Evolutionary conservation across 2,888 invertebrate genomes (phyloP).

Genomic region (Heteropelma amictum): DNA sequence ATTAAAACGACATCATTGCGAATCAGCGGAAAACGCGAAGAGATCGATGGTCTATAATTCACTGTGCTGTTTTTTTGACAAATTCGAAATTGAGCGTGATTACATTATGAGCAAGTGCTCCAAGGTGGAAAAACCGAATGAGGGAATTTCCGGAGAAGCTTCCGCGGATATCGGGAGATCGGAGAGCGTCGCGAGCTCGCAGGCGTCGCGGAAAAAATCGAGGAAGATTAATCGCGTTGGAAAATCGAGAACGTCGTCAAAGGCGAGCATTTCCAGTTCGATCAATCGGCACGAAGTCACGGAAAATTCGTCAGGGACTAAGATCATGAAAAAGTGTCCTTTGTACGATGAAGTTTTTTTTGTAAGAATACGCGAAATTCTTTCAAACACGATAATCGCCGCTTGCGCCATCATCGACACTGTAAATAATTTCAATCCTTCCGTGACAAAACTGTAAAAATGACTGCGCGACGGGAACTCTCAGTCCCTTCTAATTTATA

Average conservation of each 20-base stretch:
- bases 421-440: slow-evolving; percentile 58
- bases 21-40: slow-evolving; percentile 32
- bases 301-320: background rate
- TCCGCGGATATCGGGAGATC: slow-evolving; percentile 23
- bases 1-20: slow-evolving; percentile 43
- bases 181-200: background rate
- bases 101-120: slow-evolving; percentile 36
- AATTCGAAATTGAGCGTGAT: slow-evolving; percentile 64
- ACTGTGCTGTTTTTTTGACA: slow-evolving; percentile 61
- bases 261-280: slow-evolving; percentile 12
- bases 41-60: slow-evolving; percentile 57
- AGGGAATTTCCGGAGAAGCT: background rate
- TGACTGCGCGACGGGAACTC: too few species aligned
- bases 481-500: too few species aligned
- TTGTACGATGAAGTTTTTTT: slow-evolving; percentile 64
- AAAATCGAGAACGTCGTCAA: slow-evolving; percentile 7
- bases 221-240: background rate
- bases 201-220: slow-evolving; percentile 14
- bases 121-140: background rate
- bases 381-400: slow-evolving; percentile 58
- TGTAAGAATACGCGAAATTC: slow-evolving; percentile 59
- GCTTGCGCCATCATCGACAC: slow-evolving; percentile 63
- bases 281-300: background rate
- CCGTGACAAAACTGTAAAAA: slow-evolving; percentile 14
- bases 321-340: background rate